These are phyloP conservation scores for Phylloscopus whistleri DNA, from an alignment of 2,113 vertebrate species.

Conservation along the genomic window DNA sequence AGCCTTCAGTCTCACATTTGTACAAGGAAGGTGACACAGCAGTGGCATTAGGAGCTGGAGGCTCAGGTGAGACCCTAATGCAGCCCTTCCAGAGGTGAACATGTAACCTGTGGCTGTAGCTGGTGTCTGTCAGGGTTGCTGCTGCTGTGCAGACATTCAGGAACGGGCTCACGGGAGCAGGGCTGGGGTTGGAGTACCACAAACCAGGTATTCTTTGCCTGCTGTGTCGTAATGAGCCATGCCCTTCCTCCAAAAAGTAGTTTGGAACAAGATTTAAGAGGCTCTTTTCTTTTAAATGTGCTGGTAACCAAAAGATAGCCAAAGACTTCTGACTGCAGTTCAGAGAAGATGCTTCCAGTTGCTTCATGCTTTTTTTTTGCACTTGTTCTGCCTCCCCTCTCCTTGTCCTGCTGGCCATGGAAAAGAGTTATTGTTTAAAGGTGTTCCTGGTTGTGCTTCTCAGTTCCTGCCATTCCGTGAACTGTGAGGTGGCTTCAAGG, in stretches of 20 bases:
- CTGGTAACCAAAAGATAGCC: not conserved
- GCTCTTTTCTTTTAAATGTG: not conserved
- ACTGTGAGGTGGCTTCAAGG: not conserved
- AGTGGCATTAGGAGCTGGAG: not conserved
- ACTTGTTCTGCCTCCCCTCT: not conserved
- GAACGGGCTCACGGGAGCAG: not conserved
- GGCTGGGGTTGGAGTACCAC: not conserved
- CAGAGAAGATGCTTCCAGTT: not conserved
- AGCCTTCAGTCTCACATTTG: not conserved
- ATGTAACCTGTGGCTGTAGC: fast-evolving
- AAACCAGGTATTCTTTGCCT: not conserved
- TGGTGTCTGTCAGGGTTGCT: not conserved
- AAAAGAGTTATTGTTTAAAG: not conserved
- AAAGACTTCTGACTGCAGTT: not conserved
- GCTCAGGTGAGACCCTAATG: not conserved
- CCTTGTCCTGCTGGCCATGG: not conserved
- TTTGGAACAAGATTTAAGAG: not conserved
- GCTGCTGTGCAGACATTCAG: not conserved
- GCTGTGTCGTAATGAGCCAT: fast-evolving
- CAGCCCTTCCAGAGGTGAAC: not conserved
- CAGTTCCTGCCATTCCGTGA: not conserved
- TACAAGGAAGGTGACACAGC: not conserved
- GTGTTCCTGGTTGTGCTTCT: not conserved
- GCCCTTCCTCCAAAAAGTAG: not conserved
- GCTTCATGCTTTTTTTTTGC: not conserved